Conservation (phyloP, 2,113 vertebrate species). For the Noctilio leporinus region DNA sequence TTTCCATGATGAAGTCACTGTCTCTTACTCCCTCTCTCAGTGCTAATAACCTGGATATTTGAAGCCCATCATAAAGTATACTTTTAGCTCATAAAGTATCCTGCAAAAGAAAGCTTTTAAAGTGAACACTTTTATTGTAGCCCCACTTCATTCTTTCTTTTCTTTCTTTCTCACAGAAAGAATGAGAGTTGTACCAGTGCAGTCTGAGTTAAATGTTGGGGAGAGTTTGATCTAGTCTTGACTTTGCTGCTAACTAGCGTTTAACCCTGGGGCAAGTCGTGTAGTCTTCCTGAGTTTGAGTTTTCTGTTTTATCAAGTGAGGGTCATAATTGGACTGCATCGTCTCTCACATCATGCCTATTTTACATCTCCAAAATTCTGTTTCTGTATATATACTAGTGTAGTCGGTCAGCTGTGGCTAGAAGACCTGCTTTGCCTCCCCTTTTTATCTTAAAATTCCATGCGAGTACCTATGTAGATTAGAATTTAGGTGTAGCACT, state of each 20-base stretch:
- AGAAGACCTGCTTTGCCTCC: not conserved
- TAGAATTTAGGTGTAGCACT: not conserved
- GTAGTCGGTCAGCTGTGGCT: not conserved
- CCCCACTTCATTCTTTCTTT: not conserved
- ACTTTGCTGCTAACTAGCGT: not conserved
- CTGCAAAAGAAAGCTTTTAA: not conserved
- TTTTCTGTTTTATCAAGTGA: not conserved
- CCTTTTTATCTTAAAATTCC: not conserved
- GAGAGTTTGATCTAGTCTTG: not conserved
- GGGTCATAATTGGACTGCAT: not conserved
- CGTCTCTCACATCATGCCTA: not conserved
- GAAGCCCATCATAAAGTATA: not conserved
- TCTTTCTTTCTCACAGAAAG: not conserved
- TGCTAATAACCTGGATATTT: not conserved
- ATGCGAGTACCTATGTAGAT: not conserved
- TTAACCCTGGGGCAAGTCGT: not conserved
- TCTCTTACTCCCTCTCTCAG: not conserved
- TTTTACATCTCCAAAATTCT: not conserved
- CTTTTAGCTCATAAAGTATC: not conserved
- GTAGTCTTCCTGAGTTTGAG: not conserved
- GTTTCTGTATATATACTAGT: not conserved
- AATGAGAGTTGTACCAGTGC: not conserved
- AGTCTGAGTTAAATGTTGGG: not conserved
- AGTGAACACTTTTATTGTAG: not conserved
- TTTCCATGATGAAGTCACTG: not conserved